Evolutionary conservation across 2,797 vertebrate species (phyloP).

Genomic region (Enteromius treurensis): DNA sequence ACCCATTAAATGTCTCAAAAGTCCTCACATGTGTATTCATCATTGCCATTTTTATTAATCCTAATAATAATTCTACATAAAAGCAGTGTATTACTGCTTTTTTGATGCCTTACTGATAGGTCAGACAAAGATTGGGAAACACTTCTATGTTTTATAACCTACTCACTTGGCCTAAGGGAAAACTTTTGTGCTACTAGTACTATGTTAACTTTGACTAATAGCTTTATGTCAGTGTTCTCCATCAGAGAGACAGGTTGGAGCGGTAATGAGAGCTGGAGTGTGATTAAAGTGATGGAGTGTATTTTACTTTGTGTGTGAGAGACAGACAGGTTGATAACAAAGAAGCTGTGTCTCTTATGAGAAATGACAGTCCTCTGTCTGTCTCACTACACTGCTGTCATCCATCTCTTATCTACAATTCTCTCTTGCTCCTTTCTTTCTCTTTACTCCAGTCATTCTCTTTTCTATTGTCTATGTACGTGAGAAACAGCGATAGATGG

Average conservation of each 20-base stretch:
- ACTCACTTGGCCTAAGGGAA: slow-evolving; percentile 1
- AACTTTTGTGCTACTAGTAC: slow-evolving; percentile 21
- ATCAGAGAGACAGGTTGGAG: slow-evolving; percentile 23
- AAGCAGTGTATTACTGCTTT: not conserved
- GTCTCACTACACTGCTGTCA: slow-evolving; percentile 43
- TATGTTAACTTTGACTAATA: slow-evolving; percentile 31
- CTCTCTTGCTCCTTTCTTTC: slow-evolving; percentile 27
- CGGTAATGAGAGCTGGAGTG: slow-evolving; percentile 26
- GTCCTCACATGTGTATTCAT: not conserved
- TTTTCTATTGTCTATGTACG: slow-evolving; percentile 19
- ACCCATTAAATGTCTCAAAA: not conserved
- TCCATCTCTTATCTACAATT: slow-evolving; percentile 36
- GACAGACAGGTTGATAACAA: slow-evolving; percentile 45
- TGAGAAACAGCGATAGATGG: slow-evolving; percentile 1
- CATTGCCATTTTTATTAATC: not conserved
- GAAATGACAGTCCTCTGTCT: slow-evolving; percentile 42
- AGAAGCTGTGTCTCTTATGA: slow-evolving; percentile 44
- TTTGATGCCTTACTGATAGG: not conserved
- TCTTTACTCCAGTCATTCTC: slow-evolving; percentile 1
- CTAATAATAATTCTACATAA: not conserved
- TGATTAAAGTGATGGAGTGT: slow-evolving; percentile 50
- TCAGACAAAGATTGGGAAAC: slow-evolving; percentile 1
- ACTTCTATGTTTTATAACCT: not conserved
- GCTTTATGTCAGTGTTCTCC: slow-evolving; percentile 14
- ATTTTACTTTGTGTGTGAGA: slow-evolving; percentile 36